These are phyloP conservation scores for Apodemia mormo DNA, from an alignment of 2,888 invertebrate species.

Conservation along the genomic window DNA sequence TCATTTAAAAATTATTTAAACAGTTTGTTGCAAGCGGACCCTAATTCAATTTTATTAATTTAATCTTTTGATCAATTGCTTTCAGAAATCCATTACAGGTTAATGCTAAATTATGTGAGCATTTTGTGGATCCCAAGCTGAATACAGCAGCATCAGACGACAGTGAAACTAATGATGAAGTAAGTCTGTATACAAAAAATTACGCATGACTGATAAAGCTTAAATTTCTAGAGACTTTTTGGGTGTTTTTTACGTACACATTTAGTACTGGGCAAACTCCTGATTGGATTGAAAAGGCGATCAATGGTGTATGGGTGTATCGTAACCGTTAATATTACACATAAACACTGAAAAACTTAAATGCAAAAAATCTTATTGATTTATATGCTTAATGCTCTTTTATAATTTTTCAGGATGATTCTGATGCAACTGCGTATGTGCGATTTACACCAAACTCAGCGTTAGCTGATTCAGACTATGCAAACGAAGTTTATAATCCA, in stretches of 20 bases:
- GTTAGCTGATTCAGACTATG: slow-evolving; percentile 84
- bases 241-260: too few relatives aligned
- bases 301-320: too few relatives aligned
- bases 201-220: too few relatives aligned
- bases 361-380: too few relatives aligned
- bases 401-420: slow-evolving; percentile 70
- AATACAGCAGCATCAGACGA: slow-evolving; percentile 45
- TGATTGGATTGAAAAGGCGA: too few relatives aligned
- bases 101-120: slow-evolving; percentile 68
- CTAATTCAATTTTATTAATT: not conserved
- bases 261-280: too few relatives aligned
- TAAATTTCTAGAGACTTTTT: too few relatives aligned
- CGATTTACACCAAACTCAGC: slow-evolving; percentile 87
- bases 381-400: not conserved
- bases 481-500: slow-evolving; percentile 91
- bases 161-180: slow-evolving; percentile 48
- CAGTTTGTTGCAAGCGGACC: too few relatives aligned
- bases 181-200: slow-evolving; percentile 40
- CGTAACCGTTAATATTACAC: too few relatives aligned
- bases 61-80: slow-evolving; percentile 21
- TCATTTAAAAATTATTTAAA: too few relatives aligned
- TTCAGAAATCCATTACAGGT: slow-evolving; percentile 62
- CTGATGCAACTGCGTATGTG: slow-evolving; percentile 88
- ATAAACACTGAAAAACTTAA: too few relatives aligned
- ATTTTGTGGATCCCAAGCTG: slow-evolving; percentile 66